Conservation (phyloP, 2,113 vertebrate species). For the Ceyx melanurus region DNA sequence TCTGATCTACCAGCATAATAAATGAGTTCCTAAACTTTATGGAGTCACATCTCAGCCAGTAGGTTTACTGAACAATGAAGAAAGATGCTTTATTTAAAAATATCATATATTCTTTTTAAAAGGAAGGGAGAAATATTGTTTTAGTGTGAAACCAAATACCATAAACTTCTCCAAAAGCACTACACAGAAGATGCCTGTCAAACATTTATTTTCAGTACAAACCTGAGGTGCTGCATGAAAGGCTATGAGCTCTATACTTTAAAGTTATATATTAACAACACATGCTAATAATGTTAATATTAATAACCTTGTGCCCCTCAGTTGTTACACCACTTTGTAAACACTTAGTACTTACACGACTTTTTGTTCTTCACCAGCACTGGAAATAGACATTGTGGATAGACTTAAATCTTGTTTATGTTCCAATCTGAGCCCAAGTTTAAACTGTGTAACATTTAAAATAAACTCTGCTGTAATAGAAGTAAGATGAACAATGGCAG, state of each 20-base stretch:
- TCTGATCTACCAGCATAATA: constrained; percentile 75
- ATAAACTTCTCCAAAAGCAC: neutral
- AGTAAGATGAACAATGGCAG: neutral
- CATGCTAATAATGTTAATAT: neutral
- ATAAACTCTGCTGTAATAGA: neutral
- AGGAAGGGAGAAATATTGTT: neutral
- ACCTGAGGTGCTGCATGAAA: neutral
- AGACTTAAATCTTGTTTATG: neutral
- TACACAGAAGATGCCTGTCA: neutral
- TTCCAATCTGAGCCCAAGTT: neutral
- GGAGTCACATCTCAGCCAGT: constrained; percentile 62
- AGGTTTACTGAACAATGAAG: constrained; percentile 59
- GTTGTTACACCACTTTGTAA: neutral
- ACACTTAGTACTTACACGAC: neutral
- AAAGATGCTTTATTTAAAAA: constrained; percentile 27
- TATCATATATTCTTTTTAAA: neutral
- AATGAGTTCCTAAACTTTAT: constrained; percentile 78
- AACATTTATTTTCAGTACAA: neutral
- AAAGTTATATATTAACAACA: neutral
- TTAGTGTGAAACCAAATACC: neutral
- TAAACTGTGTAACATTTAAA: neutral
- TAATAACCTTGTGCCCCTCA: neutral
- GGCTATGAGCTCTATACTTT: neutral
- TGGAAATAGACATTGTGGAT: neutral
- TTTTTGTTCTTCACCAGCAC: neutral